phyloP scores from a whole-genome alignment of 2,113 vertebrate genomes.

The Zapus hudsonius region DNA sequence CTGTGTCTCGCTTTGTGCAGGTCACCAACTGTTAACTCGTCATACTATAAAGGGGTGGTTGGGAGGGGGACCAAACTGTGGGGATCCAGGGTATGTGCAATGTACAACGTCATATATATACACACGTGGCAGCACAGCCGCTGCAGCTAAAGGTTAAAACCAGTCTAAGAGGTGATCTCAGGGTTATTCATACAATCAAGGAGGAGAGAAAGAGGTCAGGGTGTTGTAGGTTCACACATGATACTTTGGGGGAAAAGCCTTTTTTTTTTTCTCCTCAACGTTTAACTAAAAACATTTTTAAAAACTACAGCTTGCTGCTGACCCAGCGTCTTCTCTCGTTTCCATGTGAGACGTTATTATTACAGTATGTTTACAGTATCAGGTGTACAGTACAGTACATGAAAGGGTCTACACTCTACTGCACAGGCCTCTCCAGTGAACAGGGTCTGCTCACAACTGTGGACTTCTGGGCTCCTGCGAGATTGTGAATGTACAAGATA shows the following conservation, averaged over 20 bases:
- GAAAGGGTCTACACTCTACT: constrained; percentile 97
- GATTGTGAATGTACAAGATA: constrained; percentile 94
- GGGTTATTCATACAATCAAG: constrained; percentile 99
- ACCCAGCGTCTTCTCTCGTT: constrained; percentile 89
- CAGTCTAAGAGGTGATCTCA: constrained; percentile 99
- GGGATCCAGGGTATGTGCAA: constrained; percentile 94
- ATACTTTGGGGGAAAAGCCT: constrained; percentile 99
- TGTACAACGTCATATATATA: constrained; percentile 99
- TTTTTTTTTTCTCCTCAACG: constrained; percentile 94
- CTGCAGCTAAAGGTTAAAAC: constrained; percentile 99
- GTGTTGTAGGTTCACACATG: constrained; percentile 99
- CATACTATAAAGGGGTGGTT: constrained; percentile 87
- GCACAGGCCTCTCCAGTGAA: constrained; percentile 95
- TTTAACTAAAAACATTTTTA: constrained; percentile 99
- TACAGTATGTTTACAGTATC: constrained; percentile 98
- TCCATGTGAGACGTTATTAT: constrained; percentile 97
- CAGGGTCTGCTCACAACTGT: constrained; percentile 93
- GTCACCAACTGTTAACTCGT: constrained; percentile 91
- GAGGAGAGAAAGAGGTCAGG: constrained; percentile 99
- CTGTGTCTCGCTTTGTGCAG: constrained; percentile 91
- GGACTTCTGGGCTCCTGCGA: constrained; percentile 91
- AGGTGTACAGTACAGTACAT: constrained; percentile 97
- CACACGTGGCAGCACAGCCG: constrained; percentile 96
- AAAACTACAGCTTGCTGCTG: constrained; percentile 98
- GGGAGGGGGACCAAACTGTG: constrained; percentile 92